phyloP scores from a whole-genome alignment of 1,140 invertebrate species.

The Drosophila rhopaloa region DNA sequence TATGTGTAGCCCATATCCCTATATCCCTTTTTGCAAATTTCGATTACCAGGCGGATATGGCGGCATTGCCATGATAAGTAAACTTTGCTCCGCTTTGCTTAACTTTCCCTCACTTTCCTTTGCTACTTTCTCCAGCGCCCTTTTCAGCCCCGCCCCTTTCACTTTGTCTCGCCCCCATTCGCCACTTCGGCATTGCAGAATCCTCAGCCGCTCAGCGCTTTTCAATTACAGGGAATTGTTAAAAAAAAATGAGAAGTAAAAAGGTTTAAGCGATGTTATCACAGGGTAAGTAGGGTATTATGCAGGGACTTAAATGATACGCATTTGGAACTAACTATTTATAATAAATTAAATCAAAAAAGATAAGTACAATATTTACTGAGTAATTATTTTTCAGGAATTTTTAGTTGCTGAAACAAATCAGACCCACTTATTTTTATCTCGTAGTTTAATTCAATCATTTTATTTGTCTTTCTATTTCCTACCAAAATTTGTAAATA shows the following conservation, averaged over 20 bases:
- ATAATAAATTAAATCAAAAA: too few relatives aligned
- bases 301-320: not conserved
- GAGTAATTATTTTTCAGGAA: too few relatives aligned
- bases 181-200: slow-evolving; percentile 21
- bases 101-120: slow-evolving; percentile 10
- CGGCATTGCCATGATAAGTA: slow-evolving; percentile 56
- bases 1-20: slow-evolving; percentile 29
- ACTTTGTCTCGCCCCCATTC: slow-evolving; percentile 19
- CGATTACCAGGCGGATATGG: slow-evolving; percentile 74
- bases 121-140: slow-evolving; percentile 11
- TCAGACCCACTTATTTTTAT: too few relatives aligned
- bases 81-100: slow-evolving; percentile 27
- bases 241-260: slow-evolving; percentile 34
- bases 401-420: too few relatives aligned
- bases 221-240: slow-evolving; percentile 62
- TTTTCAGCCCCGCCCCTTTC: slow-evolving; percentile 11
- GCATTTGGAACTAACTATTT: not conserved
- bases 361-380: too few relatives aligned
- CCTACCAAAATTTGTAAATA: too few relatives aligned
- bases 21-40: slow-evolving; percentile 57
- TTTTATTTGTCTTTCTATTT: too few relatives aligned
- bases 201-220: slow-evolving; percentile 42
- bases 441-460: too few relatives aligned
- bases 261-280: slow-evolving; percentile 38
- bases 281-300: slow-evolving; percentile 7